Evolutionary conservation across 2,797 vertebrate genomes (phyloP), one percentile per base, ranked within the genome.

Genomic region (Pseudopleuronectes americanus): DNA sequence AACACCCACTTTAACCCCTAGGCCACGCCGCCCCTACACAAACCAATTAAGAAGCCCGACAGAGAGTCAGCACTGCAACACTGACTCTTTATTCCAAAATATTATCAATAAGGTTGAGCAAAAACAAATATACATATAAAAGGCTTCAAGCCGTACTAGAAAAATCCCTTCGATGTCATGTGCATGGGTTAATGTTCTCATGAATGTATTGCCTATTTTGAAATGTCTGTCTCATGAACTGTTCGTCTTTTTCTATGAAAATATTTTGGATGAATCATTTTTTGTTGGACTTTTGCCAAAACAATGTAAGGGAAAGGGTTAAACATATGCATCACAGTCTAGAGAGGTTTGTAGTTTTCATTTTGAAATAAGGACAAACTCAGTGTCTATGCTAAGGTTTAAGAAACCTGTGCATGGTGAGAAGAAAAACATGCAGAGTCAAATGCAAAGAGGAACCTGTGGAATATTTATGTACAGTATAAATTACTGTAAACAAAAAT

Each of bases 351-450:
- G 4, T 69, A 48, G 3, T 64, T 54, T 64, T 58, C 10, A 45
- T 57, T 76, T 68, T 45, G n/a, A 79, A 77, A 77, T 8, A 2
- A 56, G 74, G 64, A 74, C 31, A 71, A 41, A 72, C 43, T 69
- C 65, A 82, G 87, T 92, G 88, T 87, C 87, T 90, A 28, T 75
- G 77, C 68, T 71, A 78, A 65, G 81, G 71, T 74, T 79, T 58
- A 53, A 63, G 22, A 68, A 75, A 80, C 67, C 41, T 74, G 53
- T 77, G 70, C 57, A 77, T 66, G 71, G 26, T 74, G 21, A 71
- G 63, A 81, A 48, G 56, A 51, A 24, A 71, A 68, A 68, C n/a
- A 51, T 79, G 68, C 63, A 71, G 62, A 67, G 60, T 58, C 4
- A 43, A 74, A 84, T 77, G 64, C 80, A 79, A 74, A 79, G 73